Evolutionary conservation across 1,140 invertebrate genomes (phyloP), one percentile per base, ranked within the genome.

Genomic region (Oreohelix idahoensis): DNA sequence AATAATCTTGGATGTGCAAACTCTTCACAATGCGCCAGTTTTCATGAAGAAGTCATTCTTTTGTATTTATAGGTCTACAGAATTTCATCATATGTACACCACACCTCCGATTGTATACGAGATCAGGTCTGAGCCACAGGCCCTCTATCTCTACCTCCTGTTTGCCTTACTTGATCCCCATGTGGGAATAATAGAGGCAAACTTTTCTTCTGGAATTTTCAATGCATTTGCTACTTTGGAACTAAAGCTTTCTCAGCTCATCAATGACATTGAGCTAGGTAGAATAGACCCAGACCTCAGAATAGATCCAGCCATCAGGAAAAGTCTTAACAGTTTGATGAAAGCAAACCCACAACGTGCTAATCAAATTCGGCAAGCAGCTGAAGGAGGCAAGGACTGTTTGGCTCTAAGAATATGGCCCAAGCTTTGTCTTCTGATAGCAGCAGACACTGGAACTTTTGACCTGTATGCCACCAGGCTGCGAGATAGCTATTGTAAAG

Each of bases 141-240:
- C 90, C 38, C 74, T 91, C n/a, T 92, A 92, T 84, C 53, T 92
- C 23, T 90, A 92, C 83, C 84, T 92, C 36, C 78, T 92, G 74
- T 92, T 92, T 88, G 91, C 87, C 35, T 74, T 92, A 38, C 88
- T 86, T 69, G 91, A 92, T 77, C 87, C 79, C 36, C 87, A 92
- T 70, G 73, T 92, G 10, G 92, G 91, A n/a, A 89, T 89, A 81
- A 84, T 92, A 17, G 92, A 92, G 77, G 92, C 91, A 0, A 92
- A 92, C 78, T 92, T 92, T 87, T 86, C 90, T 29, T 92, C 92
- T 26, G 83, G 91, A 26, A 84, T 92, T 0, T 90, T 90, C 84
- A 86, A 89, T 39, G 88, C 89, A 15, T 91, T 92, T 77, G 70
- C 83, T 35, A 84, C 88, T 10, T 66, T 92, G 17, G 90, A 91